A percentile compares a stretch with the other conserved stretches of the same genome.
Evolutionary conservation across 2,797 vertebrate species (phyloP).

Genomic region (Neostethus bicornis): DNA sequence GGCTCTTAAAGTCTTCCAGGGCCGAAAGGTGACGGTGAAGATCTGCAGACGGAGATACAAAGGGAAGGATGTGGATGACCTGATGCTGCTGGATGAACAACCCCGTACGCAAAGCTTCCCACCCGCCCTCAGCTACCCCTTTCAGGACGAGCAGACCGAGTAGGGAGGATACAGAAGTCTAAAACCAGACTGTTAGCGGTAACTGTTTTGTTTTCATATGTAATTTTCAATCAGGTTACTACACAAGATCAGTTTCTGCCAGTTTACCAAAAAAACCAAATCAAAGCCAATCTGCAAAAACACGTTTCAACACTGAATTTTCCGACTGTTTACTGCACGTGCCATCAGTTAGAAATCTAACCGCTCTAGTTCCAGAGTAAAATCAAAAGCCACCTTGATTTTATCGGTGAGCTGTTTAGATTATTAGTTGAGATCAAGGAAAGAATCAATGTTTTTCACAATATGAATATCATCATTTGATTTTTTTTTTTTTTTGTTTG

Average conservation of each 20-base stretch:
- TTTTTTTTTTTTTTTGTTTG: too few species aligned
- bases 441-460: neutral
- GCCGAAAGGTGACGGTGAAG: slow-evolving; percentile 93
- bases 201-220: slow-evolving; percentile 1
- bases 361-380: too few species aligned
- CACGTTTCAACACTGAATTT: neutral
- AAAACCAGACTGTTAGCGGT: slow-evolving; percentile 35
- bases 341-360: too few species aligned
- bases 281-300: slow-evolving; percentile 7
- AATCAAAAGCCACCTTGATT: too few species aligned
- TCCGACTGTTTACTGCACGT: too few species aligned
- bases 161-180: slow-evolving; percentile 7
- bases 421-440: neutral
- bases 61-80: slow-evolving; percentile 92
- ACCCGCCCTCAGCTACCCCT: slow-evolving; percentile 92
- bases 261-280: neutral
- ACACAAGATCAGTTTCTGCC: neutral
- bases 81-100: slow-evolving; percentile 93
- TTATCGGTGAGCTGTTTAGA: neutral
- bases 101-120: slow-evolving; percentile 89
- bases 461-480: neutral
- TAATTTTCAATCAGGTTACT: slow-evolving; percentile 1
- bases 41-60: slow-evolving; percentile 90
- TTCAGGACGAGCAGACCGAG: slow-evolving; percentile 65
- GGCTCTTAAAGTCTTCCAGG: slow-evolving; percentile 94